Evolutionary conservation across 1,140 invertebrate genomes (phyloP), one percentile per base, ranked within the genome.

Genomic region (Solenopsis fugax): DNA sequence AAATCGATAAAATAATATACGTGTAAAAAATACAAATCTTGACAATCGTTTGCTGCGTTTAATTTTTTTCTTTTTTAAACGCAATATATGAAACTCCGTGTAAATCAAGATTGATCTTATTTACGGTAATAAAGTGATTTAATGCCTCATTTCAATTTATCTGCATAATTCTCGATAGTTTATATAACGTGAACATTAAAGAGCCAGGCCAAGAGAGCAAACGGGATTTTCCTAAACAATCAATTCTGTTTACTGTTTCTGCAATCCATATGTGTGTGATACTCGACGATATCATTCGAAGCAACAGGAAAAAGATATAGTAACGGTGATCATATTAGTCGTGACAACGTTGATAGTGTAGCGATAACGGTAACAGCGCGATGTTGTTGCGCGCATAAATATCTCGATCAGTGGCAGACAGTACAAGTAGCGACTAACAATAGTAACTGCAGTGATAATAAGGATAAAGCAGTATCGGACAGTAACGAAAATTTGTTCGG

Each of bases 281-380:
- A 16, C 21, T 45, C 67, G 67, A 72, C 37, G 24, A 41, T 21
- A 45, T 41, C 9, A 37, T 45, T 50, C 4, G 54, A 81, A 67
- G 67, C 18, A 34, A 60, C 37, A 45, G 41, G 34, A 13, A 48
- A 56, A 56, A 75, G 7, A 62, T 60, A 21, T 41, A 41, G 41
- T 73, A 84, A 84, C 69, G 54, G 29, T 56, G 54, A 56, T 54
- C 67, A 29, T 62, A 73, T 73, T 82, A 82, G 24, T 84, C 67
- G 54, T 48, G 41, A 84, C 54, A 60, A n/a, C 18, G 54, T 58
- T 73, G 54, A 73, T 73, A 84, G 16, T 48, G 41, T 37, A 75
- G 24, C 52, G 69, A 84, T 84, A 84, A 81, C 80, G 80, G 69
- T 84, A 84, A 84, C 13, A 41, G 54, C 29, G 41, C 45, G 41